Evolutionary conservation across 2,888 invertebrate species (phyloP).

Genomic region (Myathropa florea): DNA sequence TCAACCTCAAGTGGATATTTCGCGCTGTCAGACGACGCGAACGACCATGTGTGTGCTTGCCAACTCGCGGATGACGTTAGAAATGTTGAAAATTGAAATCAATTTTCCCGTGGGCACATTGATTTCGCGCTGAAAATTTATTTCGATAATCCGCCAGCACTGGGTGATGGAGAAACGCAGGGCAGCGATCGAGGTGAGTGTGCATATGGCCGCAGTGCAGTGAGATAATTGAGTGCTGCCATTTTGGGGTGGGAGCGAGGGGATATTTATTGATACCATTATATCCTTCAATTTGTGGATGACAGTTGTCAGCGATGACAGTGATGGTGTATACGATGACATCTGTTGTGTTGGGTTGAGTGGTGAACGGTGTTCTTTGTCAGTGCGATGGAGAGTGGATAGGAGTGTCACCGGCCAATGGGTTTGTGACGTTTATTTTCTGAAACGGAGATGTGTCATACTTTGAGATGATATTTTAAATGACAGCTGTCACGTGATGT

Average conservation of each 20-base stretch:
- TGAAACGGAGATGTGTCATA: not conserved
- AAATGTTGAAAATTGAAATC: slow-evolving; percentile 60
- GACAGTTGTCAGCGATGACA: slow-evolving; percentile 34
- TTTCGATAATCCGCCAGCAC: slow-evolving; percentile 3
- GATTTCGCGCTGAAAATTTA: slow-evolving; percentile 44
- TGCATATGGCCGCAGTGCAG: not conserved
- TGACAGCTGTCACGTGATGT: not conserved
- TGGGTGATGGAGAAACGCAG: not conserved
- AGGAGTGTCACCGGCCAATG: not conserved
- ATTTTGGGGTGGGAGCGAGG: slow-evolving; percentile 19
- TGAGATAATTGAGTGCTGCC: slow-evolving; percentile 37
- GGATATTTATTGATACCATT: slow-evolving; percentile 46
- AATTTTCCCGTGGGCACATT: slow-evolving; percentile 51
- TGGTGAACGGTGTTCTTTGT: not conserved
- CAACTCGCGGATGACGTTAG: slow-evolving; percentile 54
- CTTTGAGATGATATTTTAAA: not conserved
- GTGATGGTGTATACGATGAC: slow-evolving; percentile 6
- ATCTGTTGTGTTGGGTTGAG: not conserved
- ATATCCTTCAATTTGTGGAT: slow-evolving; percentile 30
- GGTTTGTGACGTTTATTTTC: not conserved
- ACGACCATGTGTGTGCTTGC: not conserved
- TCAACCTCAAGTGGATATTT: slow-evolving; percentile 51
- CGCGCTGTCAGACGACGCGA: slow-evolving; percentile 50
- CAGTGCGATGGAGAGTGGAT: not conserved
- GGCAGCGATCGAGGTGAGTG: not conserved